phyloP scores from a whole-genome alignment of 2,113 vertebrate species.

The Cacatua alba region DNA sequence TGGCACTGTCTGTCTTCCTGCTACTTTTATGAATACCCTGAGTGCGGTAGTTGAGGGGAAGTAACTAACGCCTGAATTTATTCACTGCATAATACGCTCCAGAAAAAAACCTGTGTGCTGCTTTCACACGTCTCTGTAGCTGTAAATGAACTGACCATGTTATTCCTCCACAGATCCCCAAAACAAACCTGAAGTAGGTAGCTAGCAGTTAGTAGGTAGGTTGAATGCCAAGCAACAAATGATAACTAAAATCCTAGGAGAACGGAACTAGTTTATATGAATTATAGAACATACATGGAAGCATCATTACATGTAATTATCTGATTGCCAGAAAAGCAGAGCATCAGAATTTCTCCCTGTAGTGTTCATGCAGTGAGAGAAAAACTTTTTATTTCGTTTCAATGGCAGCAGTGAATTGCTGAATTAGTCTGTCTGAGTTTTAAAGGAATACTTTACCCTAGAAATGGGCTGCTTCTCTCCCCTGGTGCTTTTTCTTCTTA shows the following conservation, averaged over 20 bases:
- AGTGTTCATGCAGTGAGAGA: neutral
- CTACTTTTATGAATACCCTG: neutral
- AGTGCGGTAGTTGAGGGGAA: neutral
- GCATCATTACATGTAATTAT: neutral
- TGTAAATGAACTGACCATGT: neutral
- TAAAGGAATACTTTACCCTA: constrained; percentile 44
- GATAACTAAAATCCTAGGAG: neutral
- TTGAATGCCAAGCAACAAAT: neutral
- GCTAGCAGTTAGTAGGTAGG: neutral
- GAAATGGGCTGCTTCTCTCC: neutral
- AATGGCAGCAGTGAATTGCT: neutral
- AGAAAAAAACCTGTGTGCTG: neutral
- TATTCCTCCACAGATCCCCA: neutral
- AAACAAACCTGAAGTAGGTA: neutral
- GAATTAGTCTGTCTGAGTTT: constrained; percentile 23
- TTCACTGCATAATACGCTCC: neutral
- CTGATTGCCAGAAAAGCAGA: neutral
- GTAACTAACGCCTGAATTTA: neutral
- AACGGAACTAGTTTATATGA: neutral
- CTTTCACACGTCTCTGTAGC: neutral
- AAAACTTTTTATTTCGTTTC: neutral
- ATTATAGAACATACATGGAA: neutral
- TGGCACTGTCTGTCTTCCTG: neutral
- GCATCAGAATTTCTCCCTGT: constrained; percentile 3
- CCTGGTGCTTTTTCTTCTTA: neutral